Conservation (phyloP, 2,797 vertebrate species). For the Manis javanica region DNA sequence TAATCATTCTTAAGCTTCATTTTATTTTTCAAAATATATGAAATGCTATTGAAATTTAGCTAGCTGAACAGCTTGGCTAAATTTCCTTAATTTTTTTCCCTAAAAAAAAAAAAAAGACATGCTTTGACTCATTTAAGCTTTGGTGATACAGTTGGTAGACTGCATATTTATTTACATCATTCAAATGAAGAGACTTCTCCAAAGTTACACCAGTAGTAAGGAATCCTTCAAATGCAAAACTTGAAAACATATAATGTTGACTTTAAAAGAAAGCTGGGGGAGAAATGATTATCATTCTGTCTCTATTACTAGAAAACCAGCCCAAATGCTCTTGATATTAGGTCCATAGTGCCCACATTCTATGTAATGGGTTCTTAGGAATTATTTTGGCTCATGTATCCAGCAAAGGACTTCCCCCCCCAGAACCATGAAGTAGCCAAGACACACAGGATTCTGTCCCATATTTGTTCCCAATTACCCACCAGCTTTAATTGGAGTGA, state of each 20-base stretch:
- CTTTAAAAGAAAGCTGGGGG: background rate
- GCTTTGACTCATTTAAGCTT: conserved; percentile 25
- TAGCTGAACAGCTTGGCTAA: background rate
- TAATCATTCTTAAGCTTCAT: background rate
- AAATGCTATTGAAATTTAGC: background rate
- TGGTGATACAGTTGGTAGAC: background rate
- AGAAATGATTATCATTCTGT: background rate
- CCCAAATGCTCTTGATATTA: background rate
- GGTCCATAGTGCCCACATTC: background rate
- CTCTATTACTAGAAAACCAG: background rate
- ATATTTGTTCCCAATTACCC: background rate
- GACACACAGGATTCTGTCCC: background rate
- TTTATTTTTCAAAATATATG: conserved; percentile 6
- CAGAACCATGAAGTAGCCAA: background rate
- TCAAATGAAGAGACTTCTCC: background rate
- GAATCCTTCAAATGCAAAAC: background rate
- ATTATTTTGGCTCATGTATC: background rate
- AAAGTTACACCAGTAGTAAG: background rate
- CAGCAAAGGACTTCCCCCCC: background rate
- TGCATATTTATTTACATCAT: background rate
- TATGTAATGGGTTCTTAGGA: background rate
- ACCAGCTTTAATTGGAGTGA: background rate
- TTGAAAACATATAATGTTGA: background rate
- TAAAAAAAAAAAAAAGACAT: background rate
- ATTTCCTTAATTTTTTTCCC: background rate